Percentiles rank a stretch among this genome's conserved stretches.
phyloP scores from a whole-genome alignment of 2,113 vertebrate species.

The Chlorodrepanis virens region DNA sequence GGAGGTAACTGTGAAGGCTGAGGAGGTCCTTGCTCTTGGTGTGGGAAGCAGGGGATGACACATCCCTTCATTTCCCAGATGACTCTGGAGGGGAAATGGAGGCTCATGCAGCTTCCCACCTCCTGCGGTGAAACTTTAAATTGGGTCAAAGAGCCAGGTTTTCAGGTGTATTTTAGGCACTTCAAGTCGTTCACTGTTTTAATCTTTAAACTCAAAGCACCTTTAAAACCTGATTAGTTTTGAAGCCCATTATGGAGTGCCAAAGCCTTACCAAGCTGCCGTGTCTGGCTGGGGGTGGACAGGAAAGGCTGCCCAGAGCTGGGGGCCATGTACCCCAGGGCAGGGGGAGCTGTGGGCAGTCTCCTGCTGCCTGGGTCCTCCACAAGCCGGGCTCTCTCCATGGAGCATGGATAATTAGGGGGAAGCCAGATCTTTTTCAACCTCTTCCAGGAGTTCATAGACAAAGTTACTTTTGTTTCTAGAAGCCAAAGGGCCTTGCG shows the following conservation, averaged over 20 bases:
- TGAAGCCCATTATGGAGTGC: neutral
- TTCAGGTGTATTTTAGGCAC: neutral
- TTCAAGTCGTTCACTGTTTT: neutral
- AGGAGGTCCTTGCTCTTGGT: neutral
- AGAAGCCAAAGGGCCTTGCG: neutral
- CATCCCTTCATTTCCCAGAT: neutral
- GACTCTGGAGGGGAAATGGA: neutral
- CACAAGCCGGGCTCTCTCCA: neutral
- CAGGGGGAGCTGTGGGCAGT: accelerated
- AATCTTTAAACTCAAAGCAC: neutral
- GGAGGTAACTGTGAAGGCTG: neutral
- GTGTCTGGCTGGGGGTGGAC: accelerated
- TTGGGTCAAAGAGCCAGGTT: neutral
- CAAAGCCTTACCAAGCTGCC: neutral
- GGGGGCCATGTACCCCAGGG: accelerated
- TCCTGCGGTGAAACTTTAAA: neutral
- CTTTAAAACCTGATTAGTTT: neutral
- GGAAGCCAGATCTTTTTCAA: neutral
- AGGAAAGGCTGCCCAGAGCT: neutral
- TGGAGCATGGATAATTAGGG: neutral
- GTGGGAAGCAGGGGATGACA: neutral
- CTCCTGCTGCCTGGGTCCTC: neutral
- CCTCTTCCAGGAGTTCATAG: neutral
- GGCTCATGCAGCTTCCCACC: neutral
- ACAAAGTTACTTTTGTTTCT: neutral